Evolutionary conservation across 2,113 vertebrate genomes (phyloP).

Genomic region (Oncorhynchus keta): DNA sequence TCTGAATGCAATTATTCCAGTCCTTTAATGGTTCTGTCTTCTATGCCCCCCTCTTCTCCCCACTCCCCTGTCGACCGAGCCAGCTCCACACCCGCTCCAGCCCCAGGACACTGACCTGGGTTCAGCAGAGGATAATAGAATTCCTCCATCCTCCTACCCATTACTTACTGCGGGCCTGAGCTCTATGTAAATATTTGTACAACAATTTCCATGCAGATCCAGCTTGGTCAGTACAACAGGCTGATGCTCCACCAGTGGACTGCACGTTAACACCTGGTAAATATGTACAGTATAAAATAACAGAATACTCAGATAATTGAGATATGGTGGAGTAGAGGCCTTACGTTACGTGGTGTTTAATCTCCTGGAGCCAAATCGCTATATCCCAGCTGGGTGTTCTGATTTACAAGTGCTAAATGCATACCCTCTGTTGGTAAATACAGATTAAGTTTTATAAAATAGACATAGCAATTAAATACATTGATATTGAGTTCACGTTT

Average conservation of each 20-base stretch:
- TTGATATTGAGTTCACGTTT: background rate
- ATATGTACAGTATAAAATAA: background rate
- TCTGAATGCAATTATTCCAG: slow-evolving; percentile 42
- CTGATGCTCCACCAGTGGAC: slow-evolving; percentile 24
- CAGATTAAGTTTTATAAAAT: background rate
- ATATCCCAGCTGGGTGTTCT: background rate
- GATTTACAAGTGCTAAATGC: background rate
- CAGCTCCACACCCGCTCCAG: slow-evolving; percentile 12
- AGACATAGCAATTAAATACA: too few species aligned
- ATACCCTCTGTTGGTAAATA: background rate
- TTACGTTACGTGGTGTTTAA: background rate
- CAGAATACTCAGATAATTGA: background rate
- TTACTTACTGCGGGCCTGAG: slow-evolving; percentile 68
- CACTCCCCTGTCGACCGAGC: slow-evolving; percentile 14
- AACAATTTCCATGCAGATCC: slow-evolving; percentile 50
- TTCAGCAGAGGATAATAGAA: slow-evolving; percentile 66
- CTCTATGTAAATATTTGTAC: slow-evolving; percentile 70
- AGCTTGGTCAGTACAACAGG: slow-evolving; percentile 36
- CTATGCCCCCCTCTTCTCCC: slow-evolving; percentile 27
- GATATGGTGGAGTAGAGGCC: background rate
- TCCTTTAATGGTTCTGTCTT: slow-evolving; percentile 37
- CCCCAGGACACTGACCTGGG: slow-evolving; percentile 60
- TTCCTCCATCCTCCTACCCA: slow-evolving; percentile 61
- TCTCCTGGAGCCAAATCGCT: background rate
- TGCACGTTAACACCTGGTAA: too few species aligned